A percentile compares a stretch with the other conserved stretches of the same genome.
Conservation (phyloP, 2,113 vertebrate species). For the Saguinus imperator region DNA sequence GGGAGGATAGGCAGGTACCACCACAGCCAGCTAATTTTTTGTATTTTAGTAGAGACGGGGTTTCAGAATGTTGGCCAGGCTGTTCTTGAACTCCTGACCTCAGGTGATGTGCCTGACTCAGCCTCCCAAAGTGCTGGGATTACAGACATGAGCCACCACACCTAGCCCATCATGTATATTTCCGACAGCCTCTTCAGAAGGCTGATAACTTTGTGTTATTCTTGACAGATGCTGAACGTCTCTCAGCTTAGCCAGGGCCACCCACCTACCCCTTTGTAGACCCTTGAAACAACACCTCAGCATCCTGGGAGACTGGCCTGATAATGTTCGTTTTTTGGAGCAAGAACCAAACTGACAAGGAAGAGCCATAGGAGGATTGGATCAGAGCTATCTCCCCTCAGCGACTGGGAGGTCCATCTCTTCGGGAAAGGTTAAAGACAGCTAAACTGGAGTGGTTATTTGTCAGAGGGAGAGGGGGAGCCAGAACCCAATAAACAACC, state of each 20-base stretch:
- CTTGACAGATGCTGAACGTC: background rate
- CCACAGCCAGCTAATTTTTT: no score
- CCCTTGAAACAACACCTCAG: background rate
- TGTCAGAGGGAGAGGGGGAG: background rate
- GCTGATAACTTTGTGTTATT: accelerated
- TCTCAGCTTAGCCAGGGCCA: background rate
- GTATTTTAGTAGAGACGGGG: no score
- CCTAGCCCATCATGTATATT: background rate
- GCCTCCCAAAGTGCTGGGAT: no score
- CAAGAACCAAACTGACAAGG: background rate
- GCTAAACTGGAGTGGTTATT: background rate
- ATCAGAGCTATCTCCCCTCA: background rate
- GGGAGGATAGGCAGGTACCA: no score
- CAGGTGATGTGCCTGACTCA: no score
- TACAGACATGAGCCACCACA: no score
- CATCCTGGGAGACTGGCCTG: background rate
- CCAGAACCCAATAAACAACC: background rate
- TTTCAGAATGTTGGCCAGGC: no score
- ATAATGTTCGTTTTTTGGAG: background rate
- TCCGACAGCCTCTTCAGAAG: background rate
- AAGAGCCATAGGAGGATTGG: accelerated
- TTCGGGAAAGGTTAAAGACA: background rate
- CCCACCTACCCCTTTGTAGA: background rate
- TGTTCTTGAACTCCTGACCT: no score
- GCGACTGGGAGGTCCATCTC: background rate